Evolutionary conservation across 1,140 invertebrate species (phyloP).

Genomic region (Neodiprion pinetum): DNA sequence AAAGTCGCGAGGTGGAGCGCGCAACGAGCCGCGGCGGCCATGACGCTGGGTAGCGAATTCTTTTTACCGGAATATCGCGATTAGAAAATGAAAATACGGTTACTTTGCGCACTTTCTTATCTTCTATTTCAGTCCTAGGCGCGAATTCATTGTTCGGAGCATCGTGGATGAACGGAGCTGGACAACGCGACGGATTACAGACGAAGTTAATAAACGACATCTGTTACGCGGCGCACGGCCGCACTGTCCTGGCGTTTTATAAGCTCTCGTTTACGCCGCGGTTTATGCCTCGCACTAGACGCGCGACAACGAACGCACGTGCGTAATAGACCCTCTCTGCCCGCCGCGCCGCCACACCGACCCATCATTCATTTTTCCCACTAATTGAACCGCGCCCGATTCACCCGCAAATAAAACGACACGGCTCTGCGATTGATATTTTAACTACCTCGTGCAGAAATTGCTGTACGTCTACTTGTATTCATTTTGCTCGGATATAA

Average conservation of each 20-base stretch:
- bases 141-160: background rate
- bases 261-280: background rate
- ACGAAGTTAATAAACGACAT: conserved; percentile 1
- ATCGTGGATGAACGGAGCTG: no score
- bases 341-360: no score
- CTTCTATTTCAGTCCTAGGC: background rate
- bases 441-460: no score
- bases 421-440: no score
- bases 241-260: background rate
- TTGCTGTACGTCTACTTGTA: no score
- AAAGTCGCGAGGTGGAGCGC: background rate
- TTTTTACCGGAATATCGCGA: background rate
- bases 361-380: no score
- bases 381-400: no score
- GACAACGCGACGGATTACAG: background rate
- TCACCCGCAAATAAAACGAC: no score
- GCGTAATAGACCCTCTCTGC: no score
- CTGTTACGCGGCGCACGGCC: background rate
- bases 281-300: conserved; percentile 4
- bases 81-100: background rate
- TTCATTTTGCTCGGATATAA: no score
- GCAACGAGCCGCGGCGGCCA: background rate
- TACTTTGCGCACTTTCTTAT: background rate
- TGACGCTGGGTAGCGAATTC: background rate
- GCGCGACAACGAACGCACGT: background rate